Base-by-base conservation (phyloP, 2,797 vertebrate genomes). In the Typhlichthys subterraneus region DNA sequence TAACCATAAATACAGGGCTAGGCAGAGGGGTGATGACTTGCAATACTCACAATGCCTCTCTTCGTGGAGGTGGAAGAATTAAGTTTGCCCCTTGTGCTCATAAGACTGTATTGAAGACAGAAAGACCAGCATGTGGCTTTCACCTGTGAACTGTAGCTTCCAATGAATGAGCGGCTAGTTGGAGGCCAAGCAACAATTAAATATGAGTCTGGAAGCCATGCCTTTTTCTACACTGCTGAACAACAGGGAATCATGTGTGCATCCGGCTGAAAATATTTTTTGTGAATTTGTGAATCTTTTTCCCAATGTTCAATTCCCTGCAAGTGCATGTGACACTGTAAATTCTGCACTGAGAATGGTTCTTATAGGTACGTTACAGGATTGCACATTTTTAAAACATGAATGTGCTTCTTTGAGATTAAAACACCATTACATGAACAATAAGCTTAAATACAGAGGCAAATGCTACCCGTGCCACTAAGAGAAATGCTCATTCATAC, bases 351-450 rank as follows among this genome's bases (percentile, higher is more conserved):
- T 57, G 12, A 62, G 49, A 33, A 61, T 50, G 52, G 13, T 59
- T 23, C 60, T 63, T 79, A 57, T 17, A 55, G 52, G 52, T 47
- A 38, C 2, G 45, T 7, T 4, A 10, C 12, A 2, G 42, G 49
- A 15, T 56, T 9, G 57, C 8, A 0, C 53, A 51, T 68, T 74
- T 69, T 72, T 45, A 61, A 57, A 70, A 23, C 33, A 59, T 56
- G 29, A 67, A 62, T 52, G 29, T 59, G 57, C 60, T 13, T 57
- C 72, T 72, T 48, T 59, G 73, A 85, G 76, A 75, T 77, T 77
- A 31, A 69, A 84, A 67, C 63, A 73, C 53, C 71, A 73, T 75
- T 52, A 64, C 61, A 68, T 72, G 73, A 85, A 77, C 71, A 69
- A 82, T 74, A 75, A 78, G 73, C 69, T 60, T 78, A 63, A 79